phyloP scores from a whole-genome alignment of 2,888 invertebrate species.

The Onthophagus sagittarius region DNA sequence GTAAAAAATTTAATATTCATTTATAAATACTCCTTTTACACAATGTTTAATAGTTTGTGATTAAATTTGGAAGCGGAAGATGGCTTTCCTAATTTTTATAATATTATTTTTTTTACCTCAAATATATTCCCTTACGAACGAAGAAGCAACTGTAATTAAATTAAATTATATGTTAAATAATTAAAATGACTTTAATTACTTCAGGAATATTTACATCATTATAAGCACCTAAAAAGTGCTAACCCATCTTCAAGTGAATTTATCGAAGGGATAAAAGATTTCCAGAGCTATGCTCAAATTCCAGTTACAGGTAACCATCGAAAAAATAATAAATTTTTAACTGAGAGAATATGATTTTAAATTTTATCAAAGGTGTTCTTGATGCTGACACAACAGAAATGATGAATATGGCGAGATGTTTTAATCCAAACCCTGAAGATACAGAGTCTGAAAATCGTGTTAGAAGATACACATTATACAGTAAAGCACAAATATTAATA shows the following conservation, averaged over 20 bases:
- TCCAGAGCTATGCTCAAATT: background rate
- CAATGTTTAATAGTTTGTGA: too few relatives aligned
- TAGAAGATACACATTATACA: background rate
- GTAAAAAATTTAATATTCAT: too few relatives aligned
- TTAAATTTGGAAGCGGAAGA: background rate
- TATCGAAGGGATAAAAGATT: background rate
- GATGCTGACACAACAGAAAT: background rate
- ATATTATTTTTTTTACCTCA: background rate
- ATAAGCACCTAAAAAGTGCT: background rate
- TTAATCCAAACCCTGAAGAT: background rate
- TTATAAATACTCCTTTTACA: too few relatives aligned
- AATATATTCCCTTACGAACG: background rate
- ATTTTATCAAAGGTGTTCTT: background rate
- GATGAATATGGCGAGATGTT: background rate
- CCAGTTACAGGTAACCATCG: background rate
- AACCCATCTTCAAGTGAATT: background rate
- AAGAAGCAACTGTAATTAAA: background rate
- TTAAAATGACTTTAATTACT: background rate
- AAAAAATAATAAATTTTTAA: background rate
- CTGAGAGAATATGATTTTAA: background rate
- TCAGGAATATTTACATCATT: background rate
- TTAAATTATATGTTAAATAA: background rate
- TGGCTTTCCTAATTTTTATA: background rate
- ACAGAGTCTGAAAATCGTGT: background rate
- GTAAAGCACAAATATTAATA: background rate